phyloP scores from a whole-genome alignment of 2,113 vertebrate genomes.

The Ploceus nigricollis region DNA sequence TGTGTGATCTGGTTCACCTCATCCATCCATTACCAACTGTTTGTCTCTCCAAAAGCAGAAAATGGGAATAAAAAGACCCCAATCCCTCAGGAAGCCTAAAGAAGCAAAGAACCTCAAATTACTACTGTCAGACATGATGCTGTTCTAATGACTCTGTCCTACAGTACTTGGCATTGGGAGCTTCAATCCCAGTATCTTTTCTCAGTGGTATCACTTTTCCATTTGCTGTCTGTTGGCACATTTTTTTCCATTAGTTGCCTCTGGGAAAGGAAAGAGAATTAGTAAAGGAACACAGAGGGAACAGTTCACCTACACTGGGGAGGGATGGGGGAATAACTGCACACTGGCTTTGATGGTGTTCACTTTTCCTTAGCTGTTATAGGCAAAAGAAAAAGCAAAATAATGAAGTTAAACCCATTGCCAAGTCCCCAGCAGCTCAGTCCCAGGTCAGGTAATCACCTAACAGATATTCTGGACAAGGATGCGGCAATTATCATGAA shows the following conservation, averaged over 20 bases:
- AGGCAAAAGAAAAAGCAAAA: neutral
- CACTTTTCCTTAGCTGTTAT: neutral
- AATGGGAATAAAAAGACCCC: neutral
- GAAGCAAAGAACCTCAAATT: neutral
- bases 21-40: neutral
- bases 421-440: neutral
- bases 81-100: neutral
- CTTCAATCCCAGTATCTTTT: neutral
- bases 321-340: neutral
- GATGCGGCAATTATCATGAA: neutral
- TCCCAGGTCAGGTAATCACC: neutral
- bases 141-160: neutral
- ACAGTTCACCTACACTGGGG: neutral
- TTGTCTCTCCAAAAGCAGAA: neutral
- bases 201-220: neutral
- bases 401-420: neutral
- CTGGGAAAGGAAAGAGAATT: neutral
- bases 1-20: neutral
- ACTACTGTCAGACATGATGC: neutral
- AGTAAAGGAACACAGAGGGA: neutral
- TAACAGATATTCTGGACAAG: neutral
- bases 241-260: neutral
- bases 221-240: neutral
- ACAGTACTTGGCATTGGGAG: neutral
- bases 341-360: neutral